Evolutionary conservation across 2,113 vertebrate species (phyloP), one percentile per base, ranked within the genome.

Genomic region (Melanerpes aurifrons): DNA sequence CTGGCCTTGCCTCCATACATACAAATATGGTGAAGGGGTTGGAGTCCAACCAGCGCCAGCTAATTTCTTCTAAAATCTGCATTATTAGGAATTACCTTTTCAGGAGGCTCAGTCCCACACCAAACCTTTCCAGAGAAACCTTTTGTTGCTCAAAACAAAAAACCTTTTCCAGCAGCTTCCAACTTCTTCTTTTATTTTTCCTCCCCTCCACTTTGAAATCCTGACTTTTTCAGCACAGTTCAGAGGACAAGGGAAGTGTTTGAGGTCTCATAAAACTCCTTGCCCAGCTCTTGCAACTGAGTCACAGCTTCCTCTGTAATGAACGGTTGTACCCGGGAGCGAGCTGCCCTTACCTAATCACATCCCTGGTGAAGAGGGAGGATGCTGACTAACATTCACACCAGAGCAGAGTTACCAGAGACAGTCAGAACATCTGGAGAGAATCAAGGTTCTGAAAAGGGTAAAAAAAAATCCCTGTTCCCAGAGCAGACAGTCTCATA

Each of bases 351-450:
- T 95, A 70, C 91, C 53, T 2, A n/a, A 82, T 92, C 72, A 47
- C 17, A 1, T 12, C 31, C 50, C 17, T 10, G 37, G 7, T 1
- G 26, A 85, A 57, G 61, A 1, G 0, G 43, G 31, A 83, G 35
- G 61, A 67, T 5, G 8, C 69, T 21, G 54, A 21, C 67, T 40
- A 35, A 14, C 25, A 5, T 31, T 64, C 69, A 37, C 47, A 61
- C 53, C 54, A 71, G 72, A 66, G 66, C 2, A 3, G 64, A 79
- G 71, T 67, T 78, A 58, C 67, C 71, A 45, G 47, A 67, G 82
- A 71, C 64, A 29, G 43, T 67, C 31, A 12, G 35, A 69, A 78
- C 91, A 94, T 91, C 94, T 94, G 94, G 94, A 96, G 85, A 78
- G 93, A 90, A 92, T 94, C 78, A 94, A 83, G 79, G 1, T 32